Evolutionary conservation across 2,888 invertebrate species (phyloP).

Genomic region (Piscicola geometra): DNA sequence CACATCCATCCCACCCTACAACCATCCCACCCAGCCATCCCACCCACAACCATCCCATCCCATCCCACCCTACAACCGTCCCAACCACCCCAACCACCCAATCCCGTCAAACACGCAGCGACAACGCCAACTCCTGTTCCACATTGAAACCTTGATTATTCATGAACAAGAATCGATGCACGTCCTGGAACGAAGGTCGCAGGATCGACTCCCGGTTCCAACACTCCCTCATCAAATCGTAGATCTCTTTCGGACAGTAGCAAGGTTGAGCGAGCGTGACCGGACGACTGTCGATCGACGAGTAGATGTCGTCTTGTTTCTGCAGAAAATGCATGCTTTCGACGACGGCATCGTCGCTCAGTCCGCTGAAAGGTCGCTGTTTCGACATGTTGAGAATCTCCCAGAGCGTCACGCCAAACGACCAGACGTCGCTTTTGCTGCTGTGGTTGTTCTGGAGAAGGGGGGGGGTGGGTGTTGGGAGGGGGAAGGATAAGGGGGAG

Average conservation of each 20-base stretch:
- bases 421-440: not conserved
- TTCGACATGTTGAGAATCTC: not conserved
- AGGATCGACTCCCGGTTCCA: constrained; percentile 77
- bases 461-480: no score
- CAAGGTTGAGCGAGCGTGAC: constrained; percentile 65
- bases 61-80: no score
- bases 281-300: not conserved
- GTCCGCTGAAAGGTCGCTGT: not conserved
- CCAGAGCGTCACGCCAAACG: not conserved
- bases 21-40: no score
- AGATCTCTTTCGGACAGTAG: constrained; percentile 78
- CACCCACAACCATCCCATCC: no score
- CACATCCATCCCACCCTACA: no score
- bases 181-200: constrained; percentile 79
- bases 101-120: not conserved
- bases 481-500: not conserved
- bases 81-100: no score
- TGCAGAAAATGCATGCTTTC: constrained; percentile 63
- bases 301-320: not conserved
- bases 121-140: constrained; percentile 47
- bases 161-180: constrained; percentile 72
- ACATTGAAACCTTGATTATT: constrained; percentile 56
- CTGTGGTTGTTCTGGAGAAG: not conserved
- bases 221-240: constrained; percentile 84
- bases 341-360: constrained; percentile 68